Evolutionary conservation across 1,140 invertebrate genomes (phyloP), one percentile per base, ranked within the genome.

Genomic region (Gryon sp.): DNA sequence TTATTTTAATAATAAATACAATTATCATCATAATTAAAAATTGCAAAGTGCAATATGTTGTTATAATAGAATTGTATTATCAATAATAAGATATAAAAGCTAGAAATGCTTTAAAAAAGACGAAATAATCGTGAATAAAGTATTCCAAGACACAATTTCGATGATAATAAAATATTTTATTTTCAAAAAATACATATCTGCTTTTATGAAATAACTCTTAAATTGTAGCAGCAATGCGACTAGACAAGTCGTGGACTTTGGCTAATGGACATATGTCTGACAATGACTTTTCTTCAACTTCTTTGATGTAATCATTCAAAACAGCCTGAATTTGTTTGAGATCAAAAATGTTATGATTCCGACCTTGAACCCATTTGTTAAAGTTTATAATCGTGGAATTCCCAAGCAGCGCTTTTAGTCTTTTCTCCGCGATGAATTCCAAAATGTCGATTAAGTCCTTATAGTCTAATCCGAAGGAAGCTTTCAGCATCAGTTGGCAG

Each of bases 401-500:
- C 43, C 28, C 69, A 77, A 87, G 19, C 66, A 90, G 18, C 57
- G 70, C 57, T 14, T 86, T 72, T 19, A 93, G 80, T 73, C 93
- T 85, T 78, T 86, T 89, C 26, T 86, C 57, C 14, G 90, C 90
- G 80, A 95, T 93, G 72, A 90, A 91, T 46, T 89, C 86, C 38
- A 96, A 79, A 79, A 96, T 92, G 32, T 92, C 82, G 50, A 91
- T 90, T 87, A 96, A 95, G 52, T 93, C 91, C 43, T 83, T 77
- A 86, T 93, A 95, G 87, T 98, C 92, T 83, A 98, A 94, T 34
- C 97, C 96, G 90, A 94, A 95, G 12, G 92, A 91, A 14, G 93
- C 92, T 86, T 94, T 93, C 26, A 98, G 87, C 86, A 98, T 93
- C 1, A 93, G 73, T 88, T 97, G 94, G 84, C 95, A 96, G 73